Evolutionary conservation across 2,888 invertebrate genomes (phyloP).

Genomic region (Phoronis australis): DNA sequence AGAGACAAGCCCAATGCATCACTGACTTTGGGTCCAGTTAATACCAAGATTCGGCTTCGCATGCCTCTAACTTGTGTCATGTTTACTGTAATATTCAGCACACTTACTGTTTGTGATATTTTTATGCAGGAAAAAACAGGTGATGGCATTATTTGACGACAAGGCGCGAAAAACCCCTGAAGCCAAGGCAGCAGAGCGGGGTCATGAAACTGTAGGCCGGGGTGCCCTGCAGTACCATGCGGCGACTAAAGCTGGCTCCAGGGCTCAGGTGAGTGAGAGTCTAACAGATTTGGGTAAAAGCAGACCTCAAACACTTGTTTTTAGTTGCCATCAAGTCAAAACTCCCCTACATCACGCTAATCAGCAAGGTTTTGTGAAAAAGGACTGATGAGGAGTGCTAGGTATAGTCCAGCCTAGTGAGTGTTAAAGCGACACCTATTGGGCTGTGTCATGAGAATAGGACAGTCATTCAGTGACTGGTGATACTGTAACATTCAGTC

Average conservation of each 20-base stretch:
- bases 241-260: too few relatives aligned
- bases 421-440: too few relatives aligned
- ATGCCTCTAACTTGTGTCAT: not conserved
- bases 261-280: too few relatives aligned
- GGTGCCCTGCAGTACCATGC: too few relatives aligned
- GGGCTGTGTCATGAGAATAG: not conserved
- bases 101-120: not conserved
- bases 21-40: too few relatives aligned
- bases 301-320: too few relatives aligned
- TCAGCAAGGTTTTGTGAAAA: too few relatives aligned
- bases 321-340: too few relatives aligned
- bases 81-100: too few relatives aligned
- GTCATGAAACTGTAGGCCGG: conserved; percentile 40
- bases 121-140: conserved; percentile 35
- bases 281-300: too few relatives aligned
- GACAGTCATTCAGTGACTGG: not conserved
- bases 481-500: not conserved
- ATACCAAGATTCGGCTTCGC: not conserved
- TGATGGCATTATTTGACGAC: conserved; percentile 32
- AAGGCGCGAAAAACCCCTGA: conserved; percentile 32
- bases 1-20: too few relatives aligned
- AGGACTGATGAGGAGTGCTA: conserved; percentile 5
- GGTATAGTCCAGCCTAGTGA: conserved; percentile 2
- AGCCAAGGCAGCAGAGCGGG: conserved; percentile 24
- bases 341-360: too few relatives aligned